Evolutionary conservation across 30 jellyfish, hydroid and myxozoan species (phyloP).

Genomic region (Clytia hemisphaerica): DNA sequence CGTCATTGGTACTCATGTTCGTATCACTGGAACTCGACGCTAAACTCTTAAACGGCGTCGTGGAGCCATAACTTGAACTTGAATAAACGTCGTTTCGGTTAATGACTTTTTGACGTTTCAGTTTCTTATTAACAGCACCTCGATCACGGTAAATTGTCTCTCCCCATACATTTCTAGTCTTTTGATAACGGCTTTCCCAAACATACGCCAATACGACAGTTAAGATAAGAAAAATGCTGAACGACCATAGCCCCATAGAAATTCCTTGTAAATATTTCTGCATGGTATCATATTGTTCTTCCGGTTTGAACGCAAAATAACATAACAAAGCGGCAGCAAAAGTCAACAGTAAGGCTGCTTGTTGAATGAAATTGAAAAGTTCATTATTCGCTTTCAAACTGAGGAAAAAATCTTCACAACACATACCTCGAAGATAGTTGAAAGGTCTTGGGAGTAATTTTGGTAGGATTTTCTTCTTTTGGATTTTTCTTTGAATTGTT

Average conservation of each 20-base stretch:
- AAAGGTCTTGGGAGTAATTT: no score
- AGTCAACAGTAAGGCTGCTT: slow-evolving; percentile 1
- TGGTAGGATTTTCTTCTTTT: no score
- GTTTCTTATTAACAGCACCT: no score
- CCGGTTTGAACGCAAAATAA: slow-evolving; percentile 14
- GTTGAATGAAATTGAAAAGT: slow-evolving; percentile 9
- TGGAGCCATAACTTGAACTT: no score
- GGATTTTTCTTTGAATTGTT: no score
- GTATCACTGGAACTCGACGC: no score
- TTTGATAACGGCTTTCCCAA: neutral
- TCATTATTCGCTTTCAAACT: slow-evolving; percentile 12
- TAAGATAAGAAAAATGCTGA: neutral
- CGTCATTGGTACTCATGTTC: no score
- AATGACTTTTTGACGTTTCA: no score
- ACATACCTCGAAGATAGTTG: no score
- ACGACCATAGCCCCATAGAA: neutral
- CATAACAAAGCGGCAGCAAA: slow-evolving; percentile 1
- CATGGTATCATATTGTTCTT: neutral
- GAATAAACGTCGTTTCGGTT: no score
- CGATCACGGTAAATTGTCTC: slow-evolving; percentile 18
- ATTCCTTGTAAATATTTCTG: neutral
- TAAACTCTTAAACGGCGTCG: no score
- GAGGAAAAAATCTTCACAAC: slow-evolving; percentile 6
- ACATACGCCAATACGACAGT: neutral
- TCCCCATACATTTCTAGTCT: slow-evolving; percentile 21